Conservation (phyloP, 2,113 vertebrate genomes). For the Oncorhynchus nerka region DNA sequence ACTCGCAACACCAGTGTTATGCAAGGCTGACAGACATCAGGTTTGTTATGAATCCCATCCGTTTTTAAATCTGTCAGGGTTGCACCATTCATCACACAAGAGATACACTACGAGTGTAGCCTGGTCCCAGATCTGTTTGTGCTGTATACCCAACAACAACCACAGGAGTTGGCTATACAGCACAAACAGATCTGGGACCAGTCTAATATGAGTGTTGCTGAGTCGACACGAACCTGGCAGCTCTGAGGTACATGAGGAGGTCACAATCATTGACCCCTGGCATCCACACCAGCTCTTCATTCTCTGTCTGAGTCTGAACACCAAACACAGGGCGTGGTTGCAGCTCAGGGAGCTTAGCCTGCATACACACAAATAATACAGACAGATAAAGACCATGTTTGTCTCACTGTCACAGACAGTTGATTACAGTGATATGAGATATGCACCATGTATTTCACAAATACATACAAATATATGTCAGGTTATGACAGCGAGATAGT, state of each 20-base stretch:
- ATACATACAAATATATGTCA: no score
- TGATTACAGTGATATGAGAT: background rate
- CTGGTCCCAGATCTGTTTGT: no score
- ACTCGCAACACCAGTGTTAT: background rate
- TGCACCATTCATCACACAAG: background rate
- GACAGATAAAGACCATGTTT: background rate
- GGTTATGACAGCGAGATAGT: background rate
- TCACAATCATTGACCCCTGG: constrained; percentile 97
- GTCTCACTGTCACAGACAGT: background rate
- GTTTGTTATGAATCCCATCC: background rate
- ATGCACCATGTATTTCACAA: no score
- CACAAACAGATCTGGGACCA: no score
- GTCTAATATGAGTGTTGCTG: no score
- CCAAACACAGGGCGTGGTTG: constrained; percentile 81
- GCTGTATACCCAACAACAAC: no score
- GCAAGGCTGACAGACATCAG: background rate
- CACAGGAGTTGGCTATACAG: no score
- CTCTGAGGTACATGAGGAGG: constrained; percentile 97
- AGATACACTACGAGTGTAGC: background rate
- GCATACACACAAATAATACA: constrained; percentile 14
- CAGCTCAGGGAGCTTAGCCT: constrained; percentile 96
- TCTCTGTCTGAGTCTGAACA: constrained; percentile 83
- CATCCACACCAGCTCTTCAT: constrained; percentile 95
- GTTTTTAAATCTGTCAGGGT: no score
- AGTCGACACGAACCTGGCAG: constrained; percentile 82